Evolutionary conservation across 1,140 invertebrate species (phyloP).

Genomic region (Pogonus chalceus): DNA sequence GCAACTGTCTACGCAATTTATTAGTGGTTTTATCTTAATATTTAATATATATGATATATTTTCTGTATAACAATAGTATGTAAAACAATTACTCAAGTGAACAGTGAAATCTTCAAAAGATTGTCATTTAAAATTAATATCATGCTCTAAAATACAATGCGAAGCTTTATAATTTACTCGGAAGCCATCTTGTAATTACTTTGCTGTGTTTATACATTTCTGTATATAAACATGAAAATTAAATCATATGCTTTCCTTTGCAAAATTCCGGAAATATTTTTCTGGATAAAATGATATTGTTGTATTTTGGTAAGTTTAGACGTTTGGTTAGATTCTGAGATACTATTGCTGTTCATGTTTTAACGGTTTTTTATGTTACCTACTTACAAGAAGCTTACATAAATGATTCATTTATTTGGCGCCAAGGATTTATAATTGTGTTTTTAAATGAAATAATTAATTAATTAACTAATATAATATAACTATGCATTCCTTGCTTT

Average conservation of each 20-base stretch:
- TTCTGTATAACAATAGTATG: too few relatives aligned
- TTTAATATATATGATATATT: neutral
- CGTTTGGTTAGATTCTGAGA: neutral
- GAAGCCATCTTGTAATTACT: neutral
- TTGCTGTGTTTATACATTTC: neutral
- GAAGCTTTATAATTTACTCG: too few relatives aligned
- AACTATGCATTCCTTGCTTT: neutral
- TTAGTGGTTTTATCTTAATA: neutral
- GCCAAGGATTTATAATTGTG: neutral
- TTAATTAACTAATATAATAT: neutral
- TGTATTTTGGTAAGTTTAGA: neutral
- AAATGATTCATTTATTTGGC: conserved; percentile 1
- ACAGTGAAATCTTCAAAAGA: neutral
- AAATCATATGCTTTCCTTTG: neutral
- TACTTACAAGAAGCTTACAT: neutral
- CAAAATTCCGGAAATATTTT: neutral
- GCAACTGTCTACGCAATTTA: neutral
- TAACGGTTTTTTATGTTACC: conserved; percentile 4
- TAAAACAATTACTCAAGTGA: too few relatives aligned
- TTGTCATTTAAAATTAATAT: neutral
- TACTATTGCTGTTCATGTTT: neutral
- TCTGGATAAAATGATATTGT: conserved; percentile 3
- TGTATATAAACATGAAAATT: conserved; percentile 5
- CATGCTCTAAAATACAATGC: too few relatives aligned
- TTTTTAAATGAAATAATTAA: neutral